Conservation (phyloP, 2,113 vertebrate species). For the Cricetomys ansorgei region DNA sequence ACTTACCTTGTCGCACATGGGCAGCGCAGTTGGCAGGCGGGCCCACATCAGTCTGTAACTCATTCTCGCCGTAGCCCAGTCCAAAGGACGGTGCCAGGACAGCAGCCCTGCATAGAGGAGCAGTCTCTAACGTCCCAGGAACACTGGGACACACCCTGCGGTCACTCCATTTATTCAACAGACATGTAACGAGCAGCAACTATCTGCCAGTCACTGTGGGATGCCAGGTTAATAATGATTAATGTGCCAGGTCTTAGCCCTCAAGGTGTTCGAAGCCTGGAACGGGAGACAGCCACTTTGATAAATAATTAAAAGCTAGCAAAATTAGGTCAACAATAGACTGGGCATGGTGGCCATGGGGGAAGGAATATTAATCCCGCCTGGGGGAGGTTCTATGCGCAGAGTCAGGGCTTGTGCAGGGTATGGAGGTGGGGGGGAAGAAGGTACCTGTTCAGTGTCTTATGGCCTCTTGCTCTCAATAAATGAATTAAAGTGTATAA, state of each 20-base stretch:
- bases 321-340: constrained; percentile 67
- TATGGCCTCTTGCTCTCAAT: not conserved
- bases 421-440: not conserved
- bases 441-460: not conserved
- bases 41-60: not conserved
- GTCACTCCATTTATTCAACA: constrained; percentile 58
- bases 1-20: not conserved
- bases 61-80: not conserved
- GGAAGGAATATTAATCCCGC: constrained; percentile 35
- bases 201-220: constrained; percentile 45
- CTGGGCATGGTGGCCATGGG: not conserved
- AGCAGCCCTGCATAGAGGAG: not conserved
- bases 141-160: not conserved
- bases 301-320: constrained; percentile 69
- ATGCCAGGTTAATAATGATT: constrained; percentile 16
- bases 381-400: not conserved
- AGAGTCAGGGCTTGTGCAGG: not conserved
- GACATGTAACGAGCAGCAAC: constrained; percentile 62
- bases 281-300: constrained; percentile 44
- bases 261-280: constrained; percentile 38
- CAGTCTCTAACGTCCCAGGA: constrained; percentile 22
- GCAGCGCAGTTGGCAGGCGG: not conserved
- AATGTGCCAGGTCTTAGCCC: constrained; percentile 35
- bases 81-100: not conserved
- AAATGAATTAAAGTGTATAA: not conserved